A percentile compares a stretch with the other conserved stretches of the same genome.
Conservation (phyloP, 2,797 vertebrate genomes). For the Gymnoscopelus microlampas region DNA sequence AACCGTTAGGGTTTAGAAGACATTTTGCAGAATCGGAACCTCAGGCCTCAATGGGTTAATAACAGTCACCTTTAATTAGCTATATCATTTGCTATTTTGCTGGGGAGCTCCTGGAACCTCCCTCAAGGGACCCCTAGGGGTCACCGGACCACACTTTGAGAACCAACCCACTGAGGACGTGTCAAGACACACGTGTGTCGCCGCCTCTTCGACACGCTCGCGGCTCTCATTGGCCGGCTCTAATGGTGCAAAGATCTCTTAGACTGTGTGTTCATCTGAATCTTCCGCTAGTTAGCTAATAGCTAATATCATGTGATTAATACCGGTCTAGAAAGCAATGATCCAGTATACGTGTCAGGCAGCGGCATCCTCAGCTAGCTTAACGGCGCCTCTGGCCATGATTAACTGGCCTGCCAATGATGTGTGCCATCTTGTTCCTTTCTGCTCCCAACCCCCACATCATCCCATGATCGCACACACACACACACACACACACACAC, state of each 20-base stretch:
- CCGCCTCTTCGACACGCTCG: slow-evolving; percentile 26
- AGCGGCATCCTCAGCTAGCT: slow-evolving; percentile 48
- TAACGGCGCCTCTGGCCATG: slow-evolving; percentile 70
- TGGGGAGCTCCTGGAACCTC: no score
- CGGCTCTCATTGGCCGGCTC: slow-evolving; percentile 67
- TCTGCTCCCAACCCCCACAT: slow-evolving; percentile 51
- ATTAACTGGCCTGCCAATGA: slow-evolving; percentile 63
- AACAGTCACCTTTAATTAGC: no score
- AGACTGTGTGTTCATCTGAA: slow-evolving; percentile 38
- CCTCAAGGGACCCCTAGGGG: no score
- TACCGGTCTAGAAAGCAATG: slow-evolving; percentile 70
- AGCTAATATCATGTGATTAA: slow-evolving; percentile 71
- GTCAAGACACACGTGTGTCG: slow-evolving; percentile 41
- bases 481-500: not conserved
- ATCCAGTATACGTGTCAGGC: slow-evolving; percentile 56
- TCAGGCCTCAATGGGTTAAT: no score
- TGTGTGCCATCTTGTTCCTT: slow-evolving; percentile 51
- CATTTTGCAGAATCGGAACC: no score
- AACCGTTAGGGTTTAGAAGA: no score
- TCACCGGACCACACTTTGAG: no score
- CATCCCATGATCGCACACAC: slow-evolving; percentile 5
- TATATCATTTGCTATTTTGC: no score
- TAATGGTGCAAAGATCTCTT: slow-evolving; percentile 32
- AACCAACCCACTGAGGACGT: slow-evolving; percentile 47
- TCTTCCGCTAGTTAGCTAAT: slow-evolving; percentile 47